Evolutionary conservation across 2,113 vertebrate genomes (phyloP), one percentile per base, ranked within the genome.

Genomic region (Gallinago media): DNA sequence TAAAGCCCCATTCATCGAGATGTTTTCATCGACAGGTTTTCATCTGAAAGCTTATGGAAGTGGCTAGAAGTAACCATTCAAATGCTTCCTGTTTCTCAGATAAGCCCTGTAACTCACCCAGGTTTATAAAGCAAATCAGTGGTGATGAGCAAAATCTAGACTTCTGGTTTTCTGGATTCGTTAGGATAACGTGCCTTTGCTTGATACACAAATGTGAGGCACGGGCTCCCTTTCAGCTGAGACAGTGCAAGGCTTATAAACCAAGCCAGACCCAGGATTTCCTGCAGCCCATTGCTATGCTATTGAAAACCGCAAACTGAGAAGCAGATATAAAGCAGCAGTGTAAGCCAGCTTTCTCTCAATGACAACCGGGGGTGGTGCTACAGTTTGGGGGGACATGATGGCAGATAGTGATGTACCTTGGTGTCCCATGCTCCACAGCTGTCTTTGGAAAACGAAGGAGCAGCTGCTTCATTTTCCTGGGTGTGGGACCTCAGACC

Each of bases 21-120:
- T 86, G 85, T 95, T 94, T 93, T 88, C 95, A 84, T 89, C 0
- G 46, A 84, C 89, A 89, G 50, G 63, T 94, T 92, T 92, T 92
- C 88, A 85, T 83, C 66, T 62, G 78, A 66, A 67, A 86, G 82
- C 82, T 97, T 88, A 70, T 88, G 54, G 49, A 90, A 70, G 75
- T 80, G 58, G 55, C 55, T 95, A 21, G 67, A 88, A 95, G 71
- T 54, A 88, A 85, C 82, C 46, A 70, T 55, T 73, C 75, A 80
- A 70, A 92, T 50, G 54, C 54, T 56, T 88, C 27, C 46, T 55
- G 15, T 62, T 90, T 42, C 88, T 85, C 46, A 80, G 59, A 70
- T 92, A 90, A 92, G 67, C 46, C 49, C 58, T 66, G 52, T 73
- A 94, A 88, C 91, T 83, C 59, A 49, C 59, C 49, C 49, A 73